These are phyloP conservation scores for Seladonia tumulorum DNA, from an alignment of 2,888 invertebrate genomes.

Conservation along the genomic window DNA sequence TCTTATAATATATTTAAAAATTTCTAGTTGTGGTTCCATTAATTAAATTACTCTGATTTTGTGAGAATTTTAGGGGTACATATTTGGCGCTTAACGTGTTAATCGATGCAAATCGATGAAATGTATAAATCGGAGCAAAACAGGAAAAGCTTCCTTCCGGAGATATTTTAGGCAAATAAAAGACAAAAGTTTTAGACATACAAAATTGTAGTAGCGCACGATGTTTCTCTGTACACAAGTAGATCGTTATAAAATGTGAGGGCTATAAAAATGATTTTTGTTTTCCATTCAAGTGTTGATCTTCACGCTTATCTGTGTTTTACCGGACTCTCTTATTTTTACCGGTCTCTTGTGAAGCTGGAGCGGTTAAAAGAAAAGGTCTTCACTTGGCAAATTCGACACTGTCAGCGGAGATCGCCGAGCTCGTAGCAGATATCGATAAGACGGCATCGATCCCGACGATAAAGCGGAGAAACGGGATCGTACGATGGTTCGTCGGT, in stretches of 20 bases:
- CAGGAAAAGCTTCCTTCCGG: too few relatives aligned
- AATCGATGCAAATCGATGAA: too few relatives aligned
- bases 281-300: neutral
- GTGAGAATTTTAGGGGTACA: too few relatives aligned
- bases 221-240: neutral
- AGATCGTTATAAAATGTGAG: neutral
- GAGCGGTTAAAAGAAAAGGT: neutral
- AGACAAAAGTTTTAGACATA: too few relatives aligned
- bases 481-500: neutral
- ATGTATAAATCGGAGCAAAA: too few relatives aligned
- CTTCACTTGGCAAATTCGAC: neutral
- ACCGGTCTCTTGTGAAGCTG: neutral
- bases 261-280: neutral
- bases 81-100: too few relatives aligned
- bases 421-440: neutral
- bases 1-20: too few relatives aligned
- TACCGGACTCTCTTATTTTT: neutral
- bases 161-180: too few relatives aligned
- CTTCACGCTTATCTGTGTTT: neutral
- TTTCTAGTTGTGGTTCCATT: too few relatives aligned
- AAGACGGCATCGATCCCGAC: slow-evolving; percentile 15
- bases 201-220: neutral
- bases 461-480: slow-evolving; percentile 26
- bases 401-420: neutral
- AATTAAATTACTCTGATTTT: too few relatives aligned